Conservation (phyloP, 2,888 invertebrate species). For the Loripinus fragilis region DNA sequence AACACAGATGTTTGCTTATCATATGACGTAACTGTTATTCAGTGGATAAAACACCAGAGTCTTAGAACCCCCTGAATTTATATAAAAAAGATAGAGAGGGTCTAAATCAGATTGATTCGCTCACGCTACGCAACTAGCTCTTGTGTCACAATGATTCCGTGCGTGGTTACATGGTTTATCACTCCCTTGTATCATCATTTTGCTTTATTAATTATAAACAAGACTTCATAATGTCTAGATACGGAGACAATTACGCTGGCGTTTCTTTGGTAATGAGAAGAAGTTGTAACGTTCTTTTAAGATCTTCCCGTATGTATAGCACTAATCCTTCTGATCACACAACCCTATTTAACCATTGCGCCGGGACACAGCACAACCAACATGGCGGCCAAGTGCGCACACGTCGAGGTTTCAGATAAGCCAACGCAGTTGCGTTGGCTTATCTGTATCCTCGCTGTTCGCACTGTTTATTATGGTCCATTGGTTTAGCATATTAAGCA, state of each 20-base stretch:
- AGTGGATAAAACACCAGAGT: too few species aligned
- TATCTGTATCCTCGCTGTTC: not conserved
- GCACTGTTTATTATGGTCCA: not conserved
- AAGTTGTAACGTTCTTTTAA: not conserved
- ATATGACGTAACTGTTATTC: too few species aligned
- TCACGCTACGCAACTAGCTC: too few species aligned
- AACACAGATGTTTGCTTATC: too few species aligned
- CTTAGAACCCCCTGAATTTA: too few species aligned
- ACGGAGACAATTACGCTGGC: constrained; percentile 2
- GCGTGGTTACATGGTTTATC: not conserved
- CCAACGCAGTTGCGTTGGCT: not conserved
- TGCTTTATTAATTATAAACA: not conserved
- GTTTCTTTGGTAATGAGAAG: constrained; percentile 15
- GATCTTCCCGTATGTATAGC: constrained; percentile 3
- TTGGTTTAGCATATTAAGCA: too few species aligned
- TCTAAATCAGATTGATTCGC: too few species aligned
- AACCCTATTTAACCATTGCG: constrained; percentile 12
- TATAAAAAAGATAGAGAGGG: too few species aligned
- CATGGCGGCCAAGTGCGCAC: too few species aligned
- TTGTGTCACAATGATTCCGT: not conserved
- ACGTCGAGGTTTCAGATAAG: not conserved
- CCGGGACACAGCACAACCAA: too few species aligned
- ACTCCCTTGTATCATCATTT: not conserved
- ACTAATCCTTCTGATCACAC: constrained; percentile 6
- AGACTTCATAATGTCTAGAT: constrained; percentile 6